A percentile compares a stretch with the other conserved stretches of the same genome.
Evolutionary conservation across 2,113 vertebrate species (phyloP).

Genomic region (Pithys albifrons): DNA sequence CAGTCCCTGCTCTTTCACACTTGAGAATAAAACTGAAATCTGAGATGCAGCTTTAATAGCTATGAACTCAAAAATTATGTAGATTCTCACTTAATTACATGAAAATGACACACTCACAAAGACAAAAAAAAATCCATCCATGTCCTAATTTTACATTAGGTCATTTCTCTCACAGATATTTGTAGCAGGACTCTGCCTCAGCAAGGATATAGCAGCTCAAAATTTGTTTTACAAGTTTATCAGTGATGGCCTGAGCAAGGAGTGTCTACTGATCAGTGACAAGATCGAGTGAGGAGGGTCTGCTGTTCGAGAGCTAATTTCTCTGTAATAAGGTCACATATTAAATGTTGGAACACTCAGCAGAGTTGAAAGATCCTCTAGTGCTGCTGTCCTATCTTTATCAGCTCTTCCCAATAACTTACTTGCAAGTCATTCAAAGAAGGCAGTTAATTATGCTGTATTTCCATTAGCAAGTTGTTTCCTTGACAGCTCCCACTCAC

Average conservation of each 20-base stretch:
- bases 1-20: neutral
- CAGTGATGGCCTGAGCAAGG: neutral
- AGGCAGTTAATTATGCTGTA: neutral
- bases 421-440: neutral
- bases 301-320: neutral
- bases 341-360: neutral
- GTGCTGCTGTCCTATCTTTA: neutral
- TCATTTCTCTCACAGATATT: neutral
- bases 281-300: neutral
- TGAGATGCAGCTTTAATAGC: neutral
- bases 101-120: neutral
- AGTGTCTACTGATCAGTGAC: neutral
- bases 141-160: neutral
- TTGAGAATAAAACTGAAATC: neutral
- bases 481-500: conserved; percentile 51
- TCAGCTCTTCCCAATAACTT: neutral
- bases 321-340: neutral
- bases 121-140: neutral
- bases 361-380: neutral
- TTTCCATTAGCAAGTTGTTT: conserved; percentile 32
- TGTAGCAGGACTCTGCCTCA: neutral
- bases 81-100: neutral
- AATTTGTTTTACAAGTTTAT: neutral
- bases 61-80: neutral
- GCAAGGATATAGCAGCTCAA: neutral